Evolutionary conservation across 2,797 vertebrate species (phyloP).

Genomic region (Phaenicophaeus curvirostris): DNA sequence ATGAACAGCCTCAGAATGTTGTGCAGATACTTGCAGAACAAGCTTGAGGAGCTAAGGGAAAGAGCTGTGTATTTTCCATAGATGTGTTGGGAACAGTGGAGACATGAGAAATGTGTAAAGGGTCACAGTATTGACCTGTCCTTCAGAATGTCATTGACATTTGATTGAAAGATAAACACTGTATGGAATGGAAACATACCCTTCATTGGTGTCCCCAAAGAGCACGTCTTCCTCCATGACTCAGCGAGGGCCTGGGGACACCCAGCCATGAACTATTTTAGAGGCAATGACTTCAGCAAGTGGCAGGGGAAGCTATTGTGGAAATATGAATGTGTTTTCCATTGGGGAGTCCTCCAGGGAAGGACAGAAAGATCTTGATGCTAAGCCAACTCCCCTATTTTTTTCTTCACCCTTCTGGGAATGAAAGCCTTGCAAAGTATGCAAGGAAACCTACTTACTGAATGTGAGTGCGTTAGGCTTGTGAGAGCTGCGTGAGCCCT

Average conservation of each 20-base stretch:
- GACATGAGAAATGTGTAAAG: constrained; percentile 57
- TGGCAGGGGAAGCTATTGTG: constrained; percentile 64
- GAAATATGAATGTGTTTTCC: constrained; percentile 70
- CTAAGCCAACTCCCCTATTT: constrained; percentile 50
- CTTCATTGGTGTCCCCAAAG: constrained; percentile 29
- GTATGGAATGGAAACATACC: constrained; percentile 46
- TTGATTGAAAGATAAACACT: constrained; percentile 6
- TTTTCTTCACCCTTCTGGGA: constrained; percentile 64
- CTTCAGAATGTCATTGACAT: constrained; percentile 42
- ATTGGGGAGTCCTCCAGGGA: constrained; percentile 66
- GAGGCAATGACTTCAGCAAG: constrained; percentile 65
- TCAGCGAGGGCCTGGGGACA: constrained; percentile 62
- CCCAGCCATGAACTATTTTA: constrained; percentile 56
- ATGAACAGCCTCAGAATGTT: not conserved
- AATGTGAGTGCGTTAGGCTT: not conserved
- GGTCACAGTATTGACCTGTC: constrained; percentile 45
- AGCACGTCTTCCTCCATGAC: constrained; percentile 42
- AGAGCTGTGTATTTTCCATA: not conserved
- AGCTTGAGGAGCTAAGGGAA: not conserved
- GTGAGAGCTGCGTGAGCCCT: not conserved
- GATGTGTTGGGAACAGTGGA: not conserved
- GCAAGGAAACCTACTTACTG: constrained; percentile 27
- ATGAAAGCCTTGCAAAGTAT: constrained; percentile 68
- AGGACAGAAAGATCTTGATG: constrained; percentile 61
- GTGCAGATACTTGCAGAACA: not conserved